Conservation (phyloP, 2,888 invertebrate species). For the Ectropis crepuscularia region DNA sequence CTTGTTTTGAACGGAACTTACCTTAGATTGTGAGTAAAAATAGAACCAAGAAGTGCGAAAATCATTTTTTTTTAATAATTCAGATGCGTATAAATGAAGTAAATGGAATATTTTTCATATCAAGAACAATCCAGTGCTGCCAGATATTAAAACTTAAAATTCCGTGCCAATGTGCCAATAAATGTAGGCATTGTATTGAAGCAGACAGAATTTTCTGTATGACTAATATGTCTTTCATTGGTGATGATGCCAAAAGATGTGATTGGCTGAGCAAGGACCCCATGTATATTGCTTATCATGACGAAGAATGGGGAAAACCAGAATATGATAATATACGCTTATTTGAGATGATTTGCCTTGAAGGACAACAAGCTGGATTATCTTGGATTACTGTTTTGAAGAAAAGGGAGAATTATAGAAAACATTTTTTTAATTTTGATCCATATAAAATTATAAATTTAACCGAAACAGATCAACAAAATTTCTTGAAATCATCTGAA, state of each 20-base stretch:
- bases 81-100: no score
- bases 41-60: no score
- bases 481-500: constrained; percentile 49
- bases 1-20: no score
- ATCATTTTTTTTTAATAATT: no score
- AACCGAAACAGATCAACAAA: constrained; percentile 51
- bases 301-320: constrained; percentile 76
- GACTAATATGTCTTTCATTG: background rate
- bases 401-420: constrained; percentile 67
- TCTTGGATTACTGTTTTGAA: constrained; percentile 76
- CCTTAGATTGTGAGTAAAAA: no score
- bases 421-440: constrained; percentile 62
- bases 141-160: no score
- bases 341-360: constrained; percentile 76
- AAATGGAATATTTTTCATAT: no score
- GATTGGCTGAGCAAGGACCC: constrained; percentile 69
- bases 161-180: no score
- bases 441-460: constrained; percentile 60
- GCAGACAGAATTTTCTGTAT: no score
- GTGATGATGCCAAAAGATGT: constrained; percentile 50
- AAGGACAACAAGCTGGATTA: constrained; percentile 78
- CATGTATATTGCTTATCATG: constrained; percentile 70
- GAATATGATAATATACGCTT: constrained; percentile 56
- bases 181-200: no score
- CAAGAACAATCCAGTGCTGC: no score